Base-by-base conservation (phyloP, 2,113 vertebrate species). In the Burhinus bistriatus region DNA sequence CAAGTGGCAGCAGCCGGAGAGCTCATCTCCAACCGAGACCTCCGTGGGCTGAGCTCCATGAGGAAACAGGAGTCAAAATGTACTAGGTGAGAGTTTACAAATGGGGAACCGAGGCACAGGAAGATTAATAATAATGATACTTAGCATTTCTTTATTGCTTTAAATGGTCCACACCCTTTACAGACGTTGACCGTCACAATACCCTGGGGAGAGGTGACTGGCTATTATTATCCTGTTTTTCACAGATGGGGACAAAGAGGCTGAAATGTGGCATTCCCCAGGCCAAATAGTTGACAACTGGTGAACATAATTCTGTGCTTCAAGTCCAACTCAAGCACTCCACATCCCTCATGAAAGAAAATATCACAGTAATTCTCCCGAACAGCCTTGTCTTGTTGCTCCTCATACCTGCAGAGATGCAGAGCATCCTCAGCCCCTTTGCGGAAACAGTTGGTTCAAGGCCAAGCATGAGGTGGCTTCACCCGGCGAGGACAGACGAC, bases 41-140 rank as follows among this genome's bases (percentile, higher is more conserved):
- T 72, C 38, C 14, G 71, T 38, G 42, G 44, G 62, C 45, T 49
- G 71, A 87, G 40, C 45, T 90, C 92, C 61, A 5, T 34, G 51
- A 73, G 55, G 77, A 94, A 93, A 81, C 0, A 0, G 49, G 58
- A 80, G 29, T 58, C n/a, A 66, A 62, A 90, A 59, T 13, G 47
- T 47, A 9, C 68, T 51, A 64, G 29, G 11, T 66, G 72, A 47
- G 87, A 83, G 51, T 75, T 92, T 83, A 58, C 42, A 92, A 95
- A 97, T 92, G 86, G 88, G 94, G 96, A 96, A 97, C 93, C 1
- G 2, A 93, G 59, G 92, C 45, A 86, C 90, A 81, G 92, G 92
- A 97, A 94, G 79, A 62, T 70, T 92, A 96, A 91, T 95, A 93
- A 97, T 93, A 95, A 86, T 88, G 88, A 90, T 89, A 95, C 85